A percentile compares a stretch with the other conserved stretches of the same genome.
phyloP scores from a whole-genome alignment of 30 jellyfish, hydroid and myxozoan species.

The Pelagia noctiluca region DNA sequence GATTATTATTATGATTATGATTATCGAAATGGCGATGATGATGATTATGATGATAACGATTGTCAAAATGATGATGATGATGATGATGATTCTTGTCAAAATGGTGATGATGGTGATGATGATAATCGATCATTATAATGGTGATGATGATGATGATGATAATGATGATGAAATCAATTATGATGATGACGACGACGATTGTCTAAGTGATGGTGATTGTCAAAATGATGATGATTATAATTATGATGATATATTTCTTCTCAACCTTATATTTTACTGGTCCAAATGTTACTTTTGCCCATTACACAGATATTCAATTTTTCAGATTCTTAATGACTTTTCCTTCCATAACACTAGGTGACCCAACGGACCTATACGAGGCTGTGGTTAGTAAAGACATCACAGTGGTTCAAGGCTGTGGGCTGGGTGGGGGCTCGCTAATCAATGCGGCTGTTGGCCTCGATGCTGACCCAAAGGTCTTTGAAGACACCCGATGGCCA shows the following conservation, averaged over 20 bases:
- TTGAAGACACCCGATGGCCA: constrained; percentile 45
- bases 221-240: neutral
- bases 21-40: too few species aligned
- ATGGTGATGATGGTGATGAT: too few species aligned
- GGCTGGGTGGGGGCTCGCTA: constrained; percentile 74
- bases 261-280: neutral
- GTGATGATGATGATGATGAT: too few species aligned
- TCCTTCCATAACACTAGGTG: constrained; percentile 13
- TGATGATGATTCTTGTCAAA: too few species aligned
- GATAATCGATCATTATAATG: too few species aligned
- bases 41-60: too few species aligned
- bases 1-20: too few species aligned
- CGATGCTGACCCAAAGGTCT: constrained; percentile 25
- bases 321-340: too few species aligned
- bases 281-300: neutral
- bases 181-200: neutral
- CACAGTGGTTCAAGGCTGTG: constrained; percentile 33
- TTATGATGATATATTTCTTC: too few species aligned
- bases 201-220: neutral
- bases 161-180: neutral
- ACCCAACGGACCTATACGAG: constrained; percentile 23
- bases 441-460: constrained; percentile 36
- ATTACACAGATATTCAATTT: neutral
- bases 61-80: too few species aligned
- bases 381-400: constrained; percentile 18